phyloP scores from a whole-genome alignment of 2,113 vertebrate species.

The Pelodiscus sinensis region DNA sequence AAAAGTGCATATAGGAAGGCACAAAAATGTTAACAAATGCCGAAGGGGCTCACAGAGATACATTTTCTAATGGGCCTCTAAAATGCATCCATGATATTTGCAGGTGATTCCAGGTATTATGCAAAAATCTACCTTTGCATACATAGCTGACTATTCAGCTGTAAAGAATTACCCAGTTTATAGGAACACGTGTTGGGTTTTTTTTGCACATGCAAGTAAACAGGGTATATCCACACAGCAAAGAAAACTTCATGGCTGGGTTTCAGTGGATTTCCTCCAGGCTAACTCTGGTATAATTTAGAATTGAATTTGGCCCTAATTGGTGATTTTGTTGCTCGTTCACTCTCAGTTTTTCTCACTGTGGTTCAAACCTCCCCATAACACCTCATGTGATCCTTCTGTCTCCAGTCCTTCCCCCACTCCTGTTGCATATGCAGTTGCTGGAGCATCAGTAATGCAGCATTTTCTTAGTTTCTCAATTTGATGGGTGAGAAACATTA shows the following conservation, averaged over 20 bases:
- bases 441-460: background rate
- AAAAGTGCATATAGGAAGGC: background rate
- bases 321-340: background rate
- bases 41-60: background rate
- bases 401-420: fast-evolving
- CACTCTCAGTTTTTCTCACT: background rate
- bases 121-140: background rate
- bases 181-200: background rate
- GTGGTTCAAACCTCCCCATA: background rate
- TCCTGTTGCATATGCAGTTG: background rate
- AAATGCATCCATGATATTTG: background rate
- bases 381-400: background rate
- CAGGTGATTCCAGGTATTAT: background rate
- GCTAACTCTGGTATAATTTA: background rate
- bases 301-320: background rate
- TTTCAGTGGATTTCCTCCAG: background rate
- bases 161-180: background rate
- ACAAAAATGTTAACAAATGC: background rate
- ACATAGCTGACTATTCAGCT: background rate
- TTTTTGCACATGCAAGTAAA: background rate
- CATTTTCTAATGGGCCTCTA: background rate
- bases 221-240: background rate
- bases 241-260: background rate
- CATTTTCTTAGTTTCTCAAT: background rate
- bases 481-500: background rate